phyloP scores from a whole-genome alignment of 2,797 vertebrate genomes.

The Smutsia temminckii region DNA sequence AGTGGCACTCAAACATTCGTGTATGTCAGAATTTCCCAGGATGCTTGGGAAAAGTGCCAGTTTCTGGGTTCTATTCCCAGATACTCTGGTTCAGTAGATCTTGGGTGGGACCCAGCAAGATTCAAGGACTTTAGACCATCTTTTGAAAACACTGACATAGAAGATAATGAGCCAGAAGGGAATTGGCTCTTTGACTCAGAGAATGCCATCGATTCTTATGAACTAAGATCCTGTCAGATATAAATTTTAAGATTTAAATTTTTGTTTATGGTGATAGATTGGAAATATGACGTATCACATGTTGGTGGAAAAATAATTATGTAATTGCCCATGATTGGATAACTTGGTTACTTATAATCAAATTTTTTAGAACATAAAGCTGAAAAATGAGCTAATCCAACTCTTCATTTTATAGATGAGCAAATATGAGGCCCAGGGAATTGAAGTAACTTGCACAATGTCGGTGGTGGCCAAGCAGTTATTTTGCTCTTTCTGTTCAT shows the following conservation, averaged over 20 bases:
- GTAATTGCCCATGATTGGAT: background rate
- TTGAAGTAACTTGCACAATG: background rate
- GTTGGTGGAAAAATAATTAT: background rate
- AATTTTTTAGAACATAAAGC: background rate
- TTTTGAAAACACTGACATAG: background rate
- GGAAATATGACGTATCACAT: background rate
- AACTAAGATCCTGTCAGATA: background rate
- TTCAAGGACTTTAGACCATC: background rate
- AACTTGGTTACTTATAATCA: background rate
- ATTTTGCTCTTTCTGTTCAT: background rate
- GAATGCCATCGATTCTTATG: background rate
- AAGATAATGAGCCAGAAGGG: background rate
- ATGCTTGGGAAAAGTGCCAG: background rate
- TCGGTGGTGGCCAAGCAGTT: background rate
- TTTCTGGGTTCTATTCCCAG: background rate
- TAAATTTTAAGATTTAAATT: background rate
- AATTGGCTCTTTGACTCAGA: background rate
- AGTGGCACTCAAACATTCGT: background rate
- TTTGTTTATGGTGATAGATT: background rate
- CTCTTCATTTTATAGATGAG: background rate
- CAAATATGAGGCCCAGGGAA: background rate
- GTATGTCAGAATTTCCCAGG: background rate
- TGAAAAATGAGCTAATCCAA: background rate
- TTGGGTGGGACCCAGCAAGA: background rate
- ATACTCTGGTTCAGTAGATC: background rate